These are phyloP conservation scores for Lithosia quadra DNA, from an alignment of 2,888 invertebrate genomes.

Conservation along the genomic window DNA sequence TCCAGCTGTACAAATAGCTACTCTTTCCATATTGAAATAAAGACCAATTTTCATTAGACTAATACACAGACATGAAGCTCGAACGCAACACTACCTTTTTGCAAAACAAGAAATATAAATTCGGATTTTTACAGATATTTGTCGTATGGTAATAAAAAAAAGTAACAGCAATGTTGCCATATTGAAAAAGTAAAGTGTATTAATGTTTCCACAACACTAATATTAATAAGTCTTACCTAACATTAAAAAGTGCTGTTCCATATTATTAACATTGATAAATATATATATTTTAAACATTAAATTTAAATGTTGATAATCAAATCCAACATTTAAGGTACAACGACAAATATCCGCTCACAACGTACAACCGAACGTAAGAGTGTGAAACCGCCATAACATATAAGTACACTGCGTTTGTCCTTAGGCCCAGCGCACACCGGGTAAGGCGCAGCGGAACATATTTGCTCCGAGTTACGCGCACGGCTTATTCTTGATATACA, in stretches of 20 bases:
- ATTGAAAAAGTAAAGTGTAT: neutral
- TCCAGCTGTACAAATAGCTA: conserved; percentile 54
- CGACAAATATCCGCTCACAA: conserved; percentile 47
- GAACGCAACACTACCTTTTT: conserved; percentile 37
- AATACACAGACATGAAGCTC: conserved; percentile 44
- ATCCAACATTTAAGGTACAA: conserved; percentile 20
- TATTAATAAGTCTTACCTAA: neutral
- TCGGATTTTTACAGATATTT: conserved; percentile 52
- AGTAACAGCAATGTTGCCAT: conserved; percentile 8
- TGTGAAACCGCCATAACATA: conserved; percentile 53
- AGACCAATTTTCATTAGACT: conserved; percentile 35
- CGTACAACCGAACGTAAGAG: conserved; percentile 29
- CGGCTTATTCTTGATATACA: too few relatives aligned
- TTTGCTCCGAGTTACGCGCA: too few relatives aligned
- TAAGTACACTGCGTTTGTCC: conserved; percentile 64
- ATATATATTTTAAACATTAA: neutral
- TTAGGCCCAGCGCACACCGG: too few relatives aligned
- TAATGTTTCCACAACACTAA: neutral
- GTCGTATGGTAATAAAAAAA: conserved; percentile 21
- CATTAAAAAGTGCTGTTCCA: neutral
- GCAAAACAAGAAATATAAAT: conserved; percentile 52
- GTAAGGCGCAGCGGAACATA: too few relatives aligned
- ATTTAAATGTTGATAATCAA: conserved; percentile 3
- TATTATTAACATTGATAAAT: conserved; percentile 10
- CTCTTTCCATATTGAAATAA: conserved; percentile 41